A percentile compares a stretch with the other conserved stretches of the same genome.
Evolutionary conservation across 1,140 invertebrate genomes (phyloP).

Genomic region (Bombus picipes): DNA sequence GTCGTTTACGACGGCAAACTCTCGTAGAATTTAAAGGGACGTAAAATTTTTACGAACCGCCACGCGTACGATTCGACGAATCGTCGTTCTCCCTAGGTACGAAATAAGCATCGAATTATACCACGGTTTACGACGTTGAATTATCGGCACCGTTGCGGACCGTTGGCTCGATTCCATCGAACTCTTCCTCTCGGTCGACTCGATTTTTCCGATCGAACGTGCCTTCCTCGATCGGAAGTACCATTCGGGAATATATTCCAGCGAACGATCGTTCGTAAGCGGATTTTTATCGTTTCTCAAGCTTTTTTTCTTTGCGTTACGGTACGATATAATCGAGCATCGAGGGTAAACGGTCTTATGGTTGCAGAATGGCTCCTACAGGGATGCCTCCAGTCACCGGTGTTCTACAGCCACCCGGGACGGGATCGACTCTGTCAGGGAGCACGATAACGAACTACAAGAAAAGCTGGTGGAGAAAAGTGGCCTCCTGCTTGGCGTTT

Average conservation of each 20-base stretch:
- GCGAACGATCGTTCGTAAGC: background rate
- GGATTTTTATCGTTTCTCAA: too few relatives aligned
- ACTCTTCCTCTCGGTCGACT: background rate
- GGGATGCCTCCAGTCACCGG: conserved; percentile 55
- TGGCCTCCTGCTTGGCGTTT: conserved; percentile 79
- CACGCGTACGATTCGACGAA: background rate
- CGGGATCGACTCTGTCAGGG: conserved; percentile 35
- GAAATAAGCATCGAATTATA: background rate
- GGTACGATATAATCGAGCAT: background rate
- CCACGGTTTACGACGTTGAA: background rate
- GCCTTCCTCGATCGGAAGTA: background rate
- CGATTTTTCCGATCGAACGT: background rate
- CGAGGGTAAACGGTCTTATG: conserved; percentile 14
- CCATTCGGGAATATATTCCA: too few relatives aligned
- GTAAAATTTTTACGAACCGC: background rate
- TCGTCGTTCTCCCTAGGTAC: background rate
- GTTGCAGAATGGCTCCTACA: conserved; percentile 70
- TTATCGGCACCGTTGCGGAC: too few relatives aligned
- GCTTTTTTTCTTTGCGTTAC: background rate
- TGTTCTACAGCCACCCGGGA: conserved; percentile 36
- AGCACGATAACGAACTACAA: conserved; percentile 64
- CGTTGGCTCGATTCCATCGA: too few relatives aligned
- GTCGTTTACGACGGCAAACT: background rate
- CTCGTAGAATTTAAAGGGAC: background rate
- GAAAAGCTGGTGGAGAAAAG: conserved; percentile 73